A percentile compares a stretch with the other conserved stretches of the same genome.
phyloP scores from a whole-genome alignment of 1,140 invertebrate species.

The Aphaenogaster rudis region DNA sequence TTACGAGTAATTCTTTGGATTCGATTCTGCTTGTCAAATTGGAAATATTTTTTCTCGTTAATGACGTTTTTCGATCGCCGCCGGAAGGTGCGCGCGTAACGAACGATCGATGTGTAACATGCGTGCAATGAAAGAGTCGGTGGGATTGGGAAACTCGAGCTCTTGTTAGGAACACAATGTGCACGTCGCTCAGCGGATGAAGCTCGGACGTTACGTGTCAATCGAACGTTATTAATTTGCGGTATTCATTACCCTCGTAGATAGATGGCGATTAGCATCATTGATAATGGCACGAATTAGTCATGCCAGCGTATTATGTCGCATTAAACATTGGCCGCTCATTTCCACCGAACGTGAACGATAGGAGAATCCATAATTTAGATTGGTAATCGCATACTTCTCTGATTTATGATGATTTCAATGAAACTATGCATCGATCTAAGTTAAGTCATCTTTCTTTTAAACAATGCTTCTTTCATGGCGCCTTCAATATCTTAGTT shows the following conservation, averaged over 20 bases:
- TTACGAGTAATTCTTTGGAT: constrained; percentile 29
- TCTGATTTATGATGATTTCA: constrained; percentile 1
- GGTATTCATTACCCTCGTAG: constrained; percentile 58
- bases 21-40: constrained; percentile 13
- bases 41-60: constrained; percentile 42
- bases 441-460: background rate
- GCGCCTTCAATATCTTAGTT: background rate
- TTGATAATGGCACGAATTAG: constrained; percentile 58
- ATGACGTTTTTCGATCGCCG: constrained; percentile 40
- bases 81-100: constrained; percentile 24
- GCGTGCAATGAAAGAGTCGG: constrained; percentile 47
- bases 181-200: constrained; percentile 55
- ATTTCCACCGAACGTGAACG: constrained; percentile 17
- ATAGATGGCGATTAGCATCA: constrained; percentile 57
- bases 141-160: constrained; percentile 28
- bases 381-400: background rate
- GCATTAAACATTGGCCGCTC: constrained; percentile 52
- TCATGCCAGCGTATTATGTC: constrained; percentile 57
- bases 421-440: background rate
- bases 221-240: constrained; percentile 66
- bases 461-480: background rate
- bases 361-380: constrained; percentile 41
- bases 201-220: constrained; percentile 54
- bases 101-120: constrained; percentile 37
- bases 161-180: constrained; percentile 64